Base-by-base conservation (phyloP, 2,113 vertebrate species). In the Hippocampus barbouri region DNA sequence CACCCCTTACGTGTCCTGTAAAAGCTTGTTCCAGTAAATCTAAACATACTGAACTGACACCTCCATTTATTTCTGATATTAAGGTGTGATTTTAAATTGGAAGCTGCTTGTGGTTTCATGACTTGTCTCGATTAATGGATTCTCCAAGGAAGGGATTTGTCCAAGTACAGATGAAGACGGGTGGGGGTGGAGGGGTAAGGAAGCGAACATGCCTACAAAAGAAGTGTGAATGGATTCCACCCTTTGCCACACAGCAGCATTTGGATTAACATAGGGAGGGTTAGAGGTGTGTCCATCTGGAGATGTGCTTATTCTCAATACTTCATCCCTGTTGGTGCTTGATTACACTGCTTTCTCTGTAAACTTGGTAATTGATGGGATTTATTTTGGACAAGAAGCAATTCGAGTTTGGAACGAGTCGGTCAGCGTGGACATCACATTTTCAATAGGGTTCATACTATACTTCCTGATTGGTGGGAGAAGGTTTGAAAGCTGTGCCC, bases 371-470 rank as follows among this genome's bases (percentile, higher is more conserved):
- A 77, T 47, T 78, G 72, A 74, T 75, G 66, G 57, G 75, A 80
- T 83, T 76, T 23, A 63, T 79, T 79, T 77, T 77, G 45, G 69
- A 77, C 53, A 69, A 14, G 64, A 74, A 70, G 75, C 38, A 72
- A 68, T 75, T 72, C 30, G 47, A 78, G 75, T 63, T 81, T 81
- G 14, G 49, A 82, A 83, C 78, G 70, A 79, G 75, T 77, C 25
- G 77, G 78, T 90, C 85, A 83, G 85, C 81, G 77, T 89, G 83
- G 89, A 91, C 87, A 77, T 88, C 76, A 81, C 75, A 80, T 87
- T 88, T 93, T 93, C 92, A 93, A 93, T 93, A 93, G 92, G 92
- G 92, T 93, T 93, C 92, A 93, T 93, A 92, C 90, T 86, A 79
- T 89, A 91, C 91, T 89, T 88, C 84, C 87, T 90, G 86, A 89